Percentiles rank a stretch among this genome's conserved stretches.
These are phyloP conservation scores for Muscidifurax raptorellus DNA, from an alignment of 1,140 invertebrate species.

Conservation along the genomic window DNA sequence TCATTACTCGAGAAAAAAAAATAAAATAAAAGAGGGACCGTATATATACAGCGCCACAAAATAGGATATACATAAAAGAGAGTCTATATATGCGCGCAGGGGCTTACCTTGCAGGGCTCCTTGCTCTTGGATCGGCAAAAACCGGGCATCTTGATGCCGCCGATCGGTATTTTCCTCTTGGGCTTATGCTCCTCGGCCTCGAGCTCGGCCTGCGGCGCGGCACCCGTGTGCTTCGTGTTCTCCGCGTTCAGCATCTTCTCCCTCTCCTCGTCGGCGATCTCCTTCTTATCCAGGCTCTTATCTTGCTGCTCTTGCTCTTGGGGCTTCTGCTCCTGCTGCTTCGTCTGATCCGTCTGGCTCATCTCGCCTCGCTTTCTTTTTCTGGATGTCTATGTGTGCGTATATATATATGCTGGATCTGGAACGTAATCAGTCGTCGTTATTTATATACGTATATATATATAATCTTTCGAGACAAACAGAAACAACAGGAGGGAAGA, in stretches of 20 bases:
- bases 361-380: conserved; percentile 20
- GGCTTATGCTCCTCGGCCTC: conserved; percentile 79
- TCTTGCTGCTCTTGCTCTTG: conserved; percentile 62
- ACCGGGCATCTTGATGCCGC: conserved; percentile 88
- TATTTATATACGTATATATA: conserved; percentile 29
- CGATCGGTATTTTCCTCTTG: conserved; percentile 86
- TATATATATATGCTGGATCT: not conserved
- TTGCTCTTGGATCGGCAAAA: conserved; percentile 86
- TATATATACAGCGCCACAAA: no score
- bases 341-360: conserved; percentile 42
- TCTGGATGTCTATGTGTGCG: not conserved
- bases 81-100: not conserved
- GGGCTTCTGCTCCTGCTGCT: conserved; percentile 20
- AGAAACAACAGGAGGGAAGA: not conserved
- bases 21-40: no score
- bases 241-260: conserved; percentile 83
- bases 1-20: no score
- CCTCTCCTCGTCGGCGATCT: conserved; percentile 83
- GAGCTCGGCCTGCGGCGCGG: conserved; percentile 66
- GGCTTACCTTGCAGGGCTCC: conserved; percentile 78
- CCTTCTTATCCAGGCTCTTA: conserved; percentile 82
- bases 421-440: conserved; percentile 24
- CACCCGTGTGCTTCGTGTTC: conserved; percentile 73
- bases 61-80: not conserved
- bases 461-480: conserved; percentile 19